Evolutionary conservation across 2,888 invertebrate species (phyloP), one percentile per base, ranked within the genome.

Genomic region (Malacosoma neustria): DNA sequence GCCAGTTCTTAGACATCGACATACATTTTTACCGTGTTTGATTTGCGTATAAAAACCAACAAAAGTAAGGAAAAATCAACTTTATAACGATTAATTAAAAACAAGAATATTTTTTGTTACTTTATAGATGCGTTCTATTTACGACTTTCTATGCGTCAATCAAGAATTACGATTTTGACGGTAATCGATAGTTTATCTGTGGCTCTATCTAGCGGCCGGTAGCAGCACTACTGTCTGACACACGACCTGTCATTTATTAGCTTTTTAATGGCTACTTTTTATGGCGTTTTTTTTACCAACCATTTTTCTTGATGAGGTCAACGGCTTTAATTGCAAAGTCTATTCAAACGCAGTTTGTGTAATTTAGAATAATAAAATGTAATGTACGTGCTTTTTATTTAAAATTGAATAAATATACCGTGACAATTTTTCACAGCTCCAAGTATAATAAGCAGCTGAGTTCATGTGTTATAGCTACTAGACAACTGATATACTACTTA

Each of bases 181-280:
- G 71, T 76, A 74, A 72, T 72, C 66, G 70, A 72, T 70, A 69
- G 56, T 56, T 70, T 72, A 73, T 75, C 71, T 48, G 64, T 69
- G 46, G 57, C 62, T 62, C 67, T 40, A 81, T 76, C 79, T 77
- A 62, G 57, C 61, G 69, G 66, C 41, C 63, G 64, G 72, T 75
- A 77, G 77, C 68, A 43, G 48, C 47, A 70, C 53, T 60, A 46
- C 41, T 41, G 46, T 53, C 42, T 50, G 54, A 51, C 57, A 51
- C 51, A 50, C 46, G 54, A 54, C 51, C 48, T 50, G 51, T 47
- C 51, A 50, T 50, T 50, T 44, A 49, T 22, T 45, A 46, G 42
- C 35, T 35, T 31, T 35, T 35, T 35, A 30, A 22, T 39, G 43
- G 48, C n/a, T n/a, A n/a, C n/a, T n/a, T n/a, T n/a, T n/a, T n/a